A percentile compares a stretch with the other conserved stretches of the same genome.
phyloP scores from a whole-genome alignment of 2,797 vertebrate genomes.

The Amniataba percoides region DNA sequence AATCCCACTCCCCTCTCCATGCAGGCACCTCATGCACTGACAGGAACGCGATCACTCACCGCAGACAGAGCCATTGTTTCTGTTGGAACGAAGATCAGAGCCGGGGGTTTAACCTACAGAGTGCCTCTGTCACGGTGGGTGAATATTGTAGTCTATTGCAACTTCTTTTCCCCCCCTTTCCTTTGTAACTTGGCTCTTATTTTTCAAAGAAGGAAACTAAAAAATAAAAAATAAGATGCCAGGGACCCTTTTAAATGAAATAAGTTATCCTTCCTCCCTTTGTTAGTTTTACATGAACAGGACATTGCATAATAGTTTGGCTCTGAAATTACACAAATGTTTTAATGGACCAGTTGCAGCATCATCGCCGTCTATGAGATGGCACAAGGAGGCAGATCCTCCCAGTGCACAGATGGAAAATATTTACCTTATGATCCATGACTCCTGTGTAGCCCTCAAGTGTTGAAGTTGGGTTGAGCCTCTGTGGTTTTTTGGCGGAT shows the following conservation, averaged over 20 bases:
- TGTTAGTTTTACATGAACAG: neutral
- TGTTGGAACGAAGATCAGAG: neutral
- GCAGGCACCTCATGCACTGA: neutral
- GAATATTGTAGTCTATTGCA: neutral
- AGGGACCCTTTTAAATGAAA: neutral
- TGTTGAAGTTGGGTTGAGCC: slow-evolving; percentile 55
- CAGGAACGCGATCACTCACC: slow-evolving; percentile 3
- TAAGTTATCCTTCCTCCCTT: neutral
- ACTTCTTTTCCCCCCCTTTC: neutral
- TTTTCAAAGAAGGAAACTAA: neutral
- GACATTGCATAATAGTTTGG: neutral
- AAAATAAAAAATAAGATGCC: neutral
- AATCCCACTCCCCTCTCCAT: neutral
- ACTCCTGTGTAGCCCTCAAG: slow-evolving; percentile 92
- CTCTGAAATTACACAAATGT: neutral
- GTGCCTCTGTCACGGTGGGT: neutral
- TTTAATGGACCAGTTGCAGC: slow-evolving; percentile 7
- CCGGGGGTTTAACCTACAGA: neutral
- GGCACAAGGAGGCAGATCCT: neutral
- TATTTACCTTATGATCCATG: slow-evolving; percentile 92
- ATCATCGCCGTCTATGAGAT: neutral
- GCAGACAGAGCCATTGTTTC: neutral
- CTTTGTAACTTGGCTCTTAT: neutral
- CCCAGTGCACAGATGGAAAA: slow-evolving; percentile 19
- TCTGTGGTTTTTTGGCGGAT: slow-evolving; percentile 53